A percentile compares a stretch with the other conserved stretches of the same genome.
These are phyloP conservation scores for Drosophila macrothrix DNA, from an alignment of 2,888 invertebrate genomes.

Conservation along the genomic window DNA sequence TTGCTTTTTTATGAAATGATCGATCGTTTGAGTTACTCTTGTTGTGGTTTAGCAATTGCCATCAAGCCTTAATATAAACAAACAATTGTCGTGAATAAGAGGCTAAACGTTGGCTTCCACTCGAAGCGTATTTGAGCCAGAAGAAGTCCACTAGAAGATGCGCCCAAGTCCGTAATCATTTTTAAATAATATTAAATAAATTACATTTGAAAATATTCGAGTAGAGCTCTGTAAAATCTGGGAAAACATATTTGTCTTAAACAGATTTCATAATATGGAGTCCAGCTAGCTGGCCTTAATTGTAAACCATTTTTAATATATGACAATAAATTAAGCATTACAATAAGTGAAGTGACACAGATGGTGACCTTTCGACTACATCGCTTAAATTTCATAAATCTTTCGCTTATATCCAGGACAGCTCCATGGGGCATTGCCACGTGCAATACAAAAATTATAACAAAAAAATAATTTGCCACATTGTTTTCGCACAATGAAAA, in stretches of 20 bases:
- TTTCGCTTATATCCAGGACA: background rate
- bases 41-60: too few relatives aligned
- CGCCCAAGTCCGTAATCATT: background rate
- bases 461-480: slow-evolving; percentile 1
- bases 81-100: too few relatives aligned
- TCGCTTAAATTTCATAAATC: too few relatives aligned
- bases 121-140: background rate
- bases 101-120: too few relatives aligned
- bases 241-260: too few relatives aligned
- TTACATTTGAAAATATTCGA: background rate
- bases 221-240: background rate
- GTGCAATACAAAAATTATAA: background rate
- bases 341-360: background rate
- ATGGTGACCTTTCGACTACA: background rate
- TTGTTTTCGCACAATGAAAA: slow-evolving; percentile 14
- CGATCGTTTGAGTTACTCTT: too few relatives aligned
- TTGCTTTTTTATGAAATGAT: too few relatives aligned
- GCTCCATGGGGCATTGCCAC: background rate
- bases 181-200: background rate
- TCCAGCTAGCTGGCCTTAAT: background rate
- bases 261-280: too few relatives aligned
- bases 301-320: background rate
- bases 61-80: too few relatives aligned
- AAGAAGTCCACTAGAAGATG: background rate
- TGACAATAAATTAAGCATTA: background rate